These are phyloP conservation scores for Metaphire vulgaris DNA, from an alignment of 1,140 invertebrate genomes.

Conservation along the genomic window DNA sequence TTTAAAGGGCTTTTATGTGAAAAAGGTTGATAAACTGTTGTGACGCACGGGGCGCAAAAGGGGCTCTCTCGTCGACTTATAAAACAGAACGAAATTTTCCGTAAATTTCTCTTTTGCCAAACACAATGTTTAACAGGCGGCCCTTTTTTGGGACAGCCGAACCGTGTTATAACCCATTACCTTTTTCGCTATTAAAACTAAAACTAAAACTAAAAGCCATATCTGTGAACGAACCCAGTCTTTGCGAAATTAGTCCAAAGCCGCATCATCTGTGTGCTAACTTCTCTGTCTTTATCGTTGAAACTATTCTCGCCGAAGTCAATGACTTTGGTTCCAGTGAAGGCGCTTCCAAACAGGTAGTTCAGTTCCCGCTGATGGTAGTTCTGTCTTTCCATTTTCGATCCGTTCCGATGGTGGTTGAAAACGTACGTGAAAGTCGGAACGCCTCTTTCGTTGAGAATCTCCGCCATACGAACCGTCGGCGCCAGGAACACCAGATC, in stretches of 20 bases:
- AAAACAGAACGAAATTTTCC: no score
- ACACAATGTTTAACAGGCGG: no score
- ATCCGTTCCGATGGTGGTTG: not conserved
- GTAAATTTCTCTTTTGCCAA: no score
- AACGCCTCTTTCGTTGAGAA: not conserved
- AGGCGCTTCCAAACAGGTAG: constrained; percentile 32
- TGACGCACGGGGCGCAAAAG: no score
- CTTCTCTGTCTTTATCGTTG: constrained; percentile 45
- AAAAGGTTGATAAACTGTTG: no score
- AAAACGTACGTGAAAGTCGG: not conserved
- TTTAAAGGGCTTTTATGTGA: no score
- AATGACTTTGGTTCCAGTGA: constrained; percentile 1
- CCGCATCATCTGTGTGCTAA: constrained; percentile 50
- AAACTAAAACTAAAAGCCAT: no score
- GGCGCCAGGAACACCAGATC: not conserved
- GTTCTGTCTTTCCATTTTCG: constrained; percentile 4
- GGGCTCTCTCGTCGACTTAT: no score
- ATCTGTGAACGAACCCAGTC: no score
- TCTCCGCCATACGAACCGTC: not conserved
- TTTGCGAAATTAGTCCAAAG: constrained; percentile 52
- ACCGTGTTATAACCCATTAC: no score
- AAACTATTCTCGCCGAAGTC: constrained; percentile 22
- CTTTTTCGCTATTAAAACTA: no score
- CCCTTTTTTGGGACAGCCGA: no score
- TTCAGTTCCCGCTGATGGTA: constrained; percentile 30